Conservation (phyloP, 2,797 vertebrate species). For the Erethizon dorsatum region DNA sequence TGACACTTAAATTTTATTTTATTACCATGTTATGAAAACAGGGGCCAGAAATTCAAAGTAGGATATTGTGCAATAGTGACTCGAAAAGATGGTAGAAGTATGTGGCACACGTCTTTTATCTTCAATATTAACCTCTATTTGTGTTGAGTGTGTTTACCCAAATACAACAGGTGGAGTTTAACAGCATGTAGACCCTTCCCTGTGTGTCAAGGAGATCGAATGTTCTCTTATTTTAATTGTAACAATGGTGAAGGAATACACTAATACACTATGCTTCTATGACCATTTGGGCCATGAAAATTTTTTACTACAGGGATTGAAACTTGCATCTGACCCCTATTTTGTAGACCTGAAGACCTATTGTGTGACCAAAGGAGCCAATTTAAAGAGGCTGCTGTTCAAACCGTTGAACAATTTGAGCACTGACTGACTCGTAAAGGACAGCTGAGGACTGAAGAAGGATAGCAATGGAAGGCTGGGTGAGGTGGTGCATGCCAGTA, state of each 20-base stretch:
- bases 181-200: not conserved
- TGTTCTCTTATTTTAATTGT: not conserved
- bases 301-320: not conserved
- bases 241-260: not conserved
- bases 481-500: too few species aligned
- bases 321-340: not conserved
- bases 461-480: not conserved
- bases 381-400: not conserved
- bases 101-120: not conserved
- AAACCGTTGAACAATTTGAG: not conserved
- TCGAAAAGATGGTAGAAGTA: not conserved
- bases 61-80: not conserved
- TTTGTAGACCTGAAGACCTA: not conserved
- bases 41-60: not conserved
- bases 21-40: not conserved
- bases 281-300: not conserved
- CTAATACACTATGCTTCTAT: not conserved
- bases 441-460: not conserved
- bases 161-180: not conserved
- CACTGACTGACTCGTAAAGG: not conserved
- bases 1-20: not conserved
- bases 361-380: not conserved
- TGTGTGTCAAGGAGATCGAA: not conserved
- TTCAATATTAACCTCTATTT: not conserved
- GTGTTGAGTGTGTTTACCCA: not conserved